Evolutionary conservation across 2,113 vertebrate genomes (phyloP).

Genomic region (Acanthisitta chloris): DNA sequence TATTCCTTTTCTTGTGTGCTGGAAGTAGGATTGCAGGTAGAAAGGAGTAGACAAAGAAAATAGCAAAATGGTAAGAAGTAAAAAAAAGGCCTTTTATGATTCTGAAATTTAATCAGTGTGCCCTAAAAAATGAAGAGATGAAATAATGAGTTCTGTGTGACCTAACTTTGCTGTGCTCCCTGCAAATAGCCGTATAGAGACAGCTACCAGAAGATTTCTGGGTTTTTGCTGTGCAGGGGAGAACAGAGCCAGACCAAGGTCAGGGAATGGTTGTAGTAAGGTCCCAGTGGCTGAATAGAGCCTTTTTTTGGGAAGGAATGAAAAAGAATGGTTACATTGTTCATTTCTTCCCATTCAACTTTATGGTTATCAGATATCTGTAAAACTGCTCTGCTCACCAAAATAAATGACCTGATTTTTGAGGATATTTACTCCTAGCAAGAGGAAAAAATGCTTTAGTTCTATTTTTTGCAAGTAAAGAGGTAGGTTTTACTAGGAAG

Average conservation of each 20-base stretch:
- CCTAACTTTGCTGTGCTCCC: not conserved
- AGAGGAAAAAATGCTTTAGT: not conserved
- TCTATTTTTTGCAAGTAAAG: not conserved
- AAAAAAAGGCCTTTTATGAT: not conserved
- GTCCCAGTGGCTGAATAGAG: not conserved
- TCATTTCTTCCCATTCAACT: not conserved
- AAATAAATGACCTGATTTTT: slow-evolving; percentile 22
- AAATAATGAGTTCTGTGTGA: not conserved
- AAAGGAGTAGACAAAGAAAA: not conserved
- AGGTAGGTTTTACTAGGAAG: not conserved
- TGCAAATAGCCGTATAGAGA: not conserved
- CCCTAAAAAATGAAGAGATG: not conserved
- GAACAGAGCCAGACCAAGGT: slow-evolving; percentile 15
- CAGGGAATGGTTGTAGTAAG: not conserved
- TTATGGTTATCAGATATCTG: not conserved
- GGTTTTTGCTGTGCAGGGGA: not conserved
- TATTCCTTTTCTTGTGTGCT: not conserved
- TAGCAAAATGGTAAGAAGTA: not conserved
- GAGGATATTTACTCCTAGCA: not conserved
- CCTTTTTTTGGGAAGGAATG: not conserved
- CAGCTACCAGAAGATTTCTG: not conserved
- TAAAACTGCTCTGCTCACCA: not conserved
- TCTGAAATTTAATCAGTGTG: not conserved
- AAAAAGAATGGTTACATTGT: not conserved
- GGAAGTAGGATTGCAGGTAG: not conserved